A percentile compares a stretch with the other conserved stretches of the same genome.
phyloP scores from a whole-genome alignment of 2,888 invertebrate genomes.

The Pollenia amentaria region DNA sequence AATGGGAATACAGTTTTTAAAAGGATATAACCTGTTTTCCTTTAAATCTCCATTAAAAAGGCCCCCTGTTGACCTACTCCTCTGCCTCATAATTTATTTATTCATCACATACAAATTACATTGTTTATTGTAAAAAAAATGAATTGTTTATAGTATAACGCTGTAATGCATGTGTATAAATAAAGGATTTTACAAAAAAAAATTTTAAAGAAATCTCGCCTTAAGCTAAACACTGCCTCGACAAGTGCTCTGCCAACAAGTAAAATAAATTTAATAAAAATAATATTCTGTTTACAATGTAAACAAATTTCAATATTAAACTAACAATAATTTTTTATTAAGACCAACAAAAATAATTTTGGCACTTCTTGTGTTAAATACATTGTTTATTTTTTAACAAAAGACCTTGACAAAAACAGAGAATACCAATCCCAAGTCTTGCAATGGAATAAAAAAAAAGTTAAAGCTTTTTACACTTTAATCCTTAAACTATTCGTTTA shows the following conservation, averaged over 20 bases:
- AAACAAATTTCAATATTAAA: slow-evolving; percentile 64
- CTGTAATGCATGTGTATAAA: slow-evolving; percentile 31
- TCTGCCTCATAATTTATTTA: slow-evolving; percentile 35
- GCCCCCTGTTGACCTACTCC: slow-evolving; percentile 4
- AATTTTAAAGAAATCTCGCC: slow-evolving; percentile 46
- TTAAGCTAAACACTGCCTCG: slow-evolving; percentile 54
- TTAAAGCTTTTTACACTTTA: slow-evolving; percentile 41
- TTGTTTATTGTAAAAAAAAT: background rate
- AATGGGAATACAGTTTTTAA: too few relatives aligned
- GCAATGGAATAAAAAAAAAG: slow-evolving; percentile 40
- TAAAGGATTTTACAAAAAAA: slow-evolving; percentile 39
- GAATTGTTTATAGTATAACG: background rate
- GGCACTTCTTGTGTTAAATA: slow-evolving; percentile 55
- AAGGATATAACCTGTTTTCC: too few relatives aligned
- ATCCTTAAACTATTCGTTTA: slow-evolving; percentile 30
- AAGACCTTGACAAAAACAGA: slow-evolving; percentile 66
- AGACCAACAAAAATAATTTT: slow-evolving; percentile 40
- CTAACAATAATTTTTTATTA: slow-evolving; percentile 52
- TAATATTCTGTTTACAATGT: slow-evolving; percentile 35
- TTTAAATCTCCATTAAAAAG: background rate
- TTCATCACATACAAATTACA: slow-evolving; percentile 4
- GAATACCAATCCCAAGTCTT: slow-evolving; percentile 31
- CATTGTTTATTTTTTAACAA: slow-evolving; percentile 20
- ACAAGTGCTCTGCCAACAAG: slow-evolving; percentile 41
- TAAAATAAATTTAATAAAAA: slow-evolving; percentile 5